Percentiles rank a stretch among this genome's conserved stretches.
Conservation (phyloP, 2,888 invertebrate species). For the Mactromeris polynyma region DNA sequence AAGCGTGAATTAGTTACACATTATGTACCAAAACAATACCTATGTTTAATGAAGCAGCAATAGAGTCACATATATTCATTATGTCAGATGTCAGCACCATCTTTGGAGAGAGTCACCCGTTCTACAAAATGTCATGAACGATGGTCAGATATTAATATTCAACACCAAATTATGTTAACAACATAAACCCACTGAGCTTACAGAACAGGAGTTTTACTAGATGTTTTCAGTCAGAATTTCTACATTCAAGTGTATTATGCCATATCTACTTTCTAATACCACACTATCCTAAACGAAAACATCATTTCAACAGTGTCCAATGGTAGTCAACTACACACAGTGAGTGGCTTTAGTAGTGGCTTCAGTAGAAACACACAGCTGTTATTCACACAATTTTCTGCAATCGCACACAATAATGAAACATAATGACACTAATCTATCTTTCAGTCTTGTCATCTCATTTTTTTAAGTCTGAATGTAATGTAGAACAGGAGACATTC, state of each 20-base stretch:
- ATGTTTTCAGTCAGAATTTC: too few species aligned
- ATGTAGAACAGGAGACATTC: not conserved
- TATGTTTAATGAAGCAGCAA: conserved; percentile 22
- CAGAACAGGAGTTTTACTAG: too few species aligned
- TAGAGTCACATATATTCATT: not conserved
- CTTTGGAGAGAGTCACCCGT: not conserved
- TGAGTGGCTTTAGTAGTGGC: too few species aligned
- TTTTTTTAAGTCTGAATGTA: not conserved
- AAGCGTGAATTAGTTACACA: conserved; percentile 55
- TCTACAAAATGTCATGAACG: too few species aligned
- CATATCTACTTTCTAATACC: too few species aligned
- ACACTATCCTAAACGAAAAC: too few species aligned
- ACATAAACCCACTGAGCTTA: too few species aligned
- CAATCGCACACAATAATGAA: not conserved
- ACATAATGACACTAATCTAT: not conserved
- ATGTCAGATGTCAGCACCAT: not conserved
- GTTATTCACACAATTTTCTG: not conserved
- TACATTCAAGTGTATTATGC: too few species aligned
- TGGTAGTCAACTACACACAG: too few species aligned
- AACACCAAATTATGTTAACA: too few species aligned
- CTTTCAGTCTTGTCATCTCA: not conserved
- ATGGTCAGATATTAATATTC: too few species aligned
- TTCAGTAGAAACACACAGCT: not conserved
- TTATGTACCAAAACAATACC: conserved; percentile 34
- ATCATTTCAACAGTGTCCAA: too few species aligned